A percentile compares a stretch with the other conserved stretches of the same genome.
phyloP scores from a whole-genome alignment of 1,140 invertebrate species.

The Micrasema minimum region DNA sequence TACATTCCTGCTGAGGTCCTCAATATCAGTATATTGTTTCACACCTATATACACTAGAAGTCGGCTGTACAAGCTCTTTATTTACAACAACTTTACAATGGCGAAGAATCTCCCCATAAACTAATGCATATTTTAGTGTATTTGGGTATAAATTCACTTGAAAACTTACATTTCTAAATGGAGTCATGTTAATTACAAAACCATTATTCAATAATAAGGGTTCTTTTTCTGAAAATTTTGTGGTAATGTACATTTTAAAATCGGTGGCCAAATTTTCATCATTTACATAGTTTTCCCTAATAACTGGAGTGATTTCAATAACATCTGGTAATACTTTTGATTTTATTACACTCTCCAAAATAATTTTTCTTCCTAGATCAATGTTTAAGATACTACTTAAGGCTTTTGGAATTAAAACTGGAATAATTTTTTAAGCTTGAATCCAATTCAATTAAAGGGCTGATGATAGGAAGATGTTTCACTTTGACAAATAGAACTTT shows the following conservation, averaged over 20 bases:
- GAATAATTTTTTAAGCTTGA: conserved; percentile 26
- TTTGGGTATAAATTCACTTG: conserved; percentile 69
- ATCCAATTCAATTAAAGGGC: conserved; percentile 12
- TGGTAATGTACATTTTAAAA: conserved; percentile 69
- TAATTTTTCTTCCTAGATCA: conserved; percentile 60
- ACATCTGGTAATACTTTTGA: conserved; percentile 62
- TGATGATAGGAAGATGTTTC: conserved; percentile 13
- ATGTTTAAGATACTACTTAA: conserved; percentile 62
- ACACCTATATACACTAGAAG: conserved; percentile 60
- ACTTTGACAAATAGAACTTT: conserved; percentile 51
- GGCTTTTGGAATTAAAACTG: conserved; percentile 61
- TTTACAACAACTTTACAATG: conserved; percentile 67
- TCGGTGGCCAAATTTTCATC: conserved; percentile 66
- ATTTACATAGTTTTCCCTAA: conserved; percentile 43
- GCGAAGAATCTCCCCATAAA: conserved; percentile 70
- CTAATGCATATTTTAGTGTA: conserved; percentile 67
- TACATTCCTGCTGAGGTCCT: conserved; percentile 58
- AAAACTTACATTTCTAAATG: conserved; percentile 37
- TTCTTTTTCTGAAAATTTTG: conserved; percentile 35
- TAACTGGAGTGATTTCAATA: conserved; percentile 67
- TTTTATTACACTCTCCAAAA: conserved; percentile 60
- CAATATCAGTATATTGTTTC: conserved; percentile 60
- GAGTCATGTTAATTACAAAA: conserved; percentile 62
- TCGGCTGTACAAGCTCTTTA: conserved; percentile 61
- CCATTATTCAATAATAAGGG: conserved; percentile 72